phyloP scores from a whole-genome alignment of 2,113 vertebrate species.

The Poeciliopsis prolifica region DNA sequence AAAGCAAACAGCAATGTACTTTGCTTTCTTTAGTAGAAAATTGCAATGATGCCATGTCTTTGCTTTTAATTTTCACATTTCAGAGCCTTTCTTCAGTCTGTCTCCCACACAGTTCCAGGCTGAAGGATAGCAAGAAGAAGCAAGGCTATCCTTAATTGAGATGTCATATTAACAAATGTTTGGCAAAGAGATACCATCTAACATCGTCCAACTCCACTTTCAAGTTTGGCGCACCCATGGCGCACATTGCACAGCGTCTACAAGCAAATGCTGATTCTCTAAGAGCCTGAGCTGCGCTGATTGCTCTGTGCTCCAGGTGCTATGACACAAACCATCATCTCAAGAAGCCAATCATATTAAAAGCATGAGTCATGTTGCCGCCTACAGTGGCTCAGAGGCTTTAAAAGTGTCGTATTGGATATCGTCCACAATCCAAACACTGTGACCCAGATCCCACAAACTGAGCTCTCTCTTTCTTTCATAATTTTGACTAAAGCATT shows the following conservation, averaged over 20 bases:
- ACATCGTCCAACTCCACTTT: conserved; percentile 21
- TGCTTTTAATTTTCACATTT: conserved; percentile 4
- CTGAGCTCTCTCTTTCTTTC: conserved; percentile 26
- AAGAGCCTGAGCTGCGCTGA: conserved; percentile 37
- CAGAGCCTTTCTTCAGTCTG: conserved; percentile 2
- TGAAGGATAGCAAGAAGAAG: conserved; percentile 18
- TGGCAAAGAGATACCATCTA: conserved; percentile 37
- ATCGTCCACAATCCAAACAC: conserved; percentile 58
- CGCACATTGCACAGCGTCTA: conserved; percentile 2
- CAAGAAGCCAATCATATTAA: conserved; percentile 76
- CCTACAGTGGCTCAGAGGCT: conserved; percentile 71
- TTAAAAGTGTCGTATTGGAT: conserved; percentile 73
- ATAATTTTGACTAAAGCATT: conserved; percentile 5
- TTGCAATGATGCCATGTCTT: neutral
- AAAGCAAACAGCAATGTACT: neutral
- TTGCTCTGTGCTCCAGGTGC: conserved; percentile 67
- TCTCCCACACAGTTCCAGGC: conserved; percentile 33
- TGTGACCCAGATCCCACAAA: conserved; percentile 69
- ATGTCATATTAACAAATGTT: conserved; percentile 38
- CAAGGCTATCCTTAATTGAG: conserved; percentile 32
- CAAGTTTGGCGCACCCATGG: conserved; percentile 17
- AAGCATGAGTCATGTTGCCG: conserved; percentile 71
- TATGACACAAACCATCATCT: conserved; percentile 72
- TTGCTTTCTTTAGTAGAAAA: neutral
- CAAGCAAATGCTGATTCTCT: conserved; percentile 25